These are phyloP conservation scores for Herminia tarsipennalis DNA, from an alignment of 2,888 invertebrate genomes.

Conservation along the genomic window DNA sequence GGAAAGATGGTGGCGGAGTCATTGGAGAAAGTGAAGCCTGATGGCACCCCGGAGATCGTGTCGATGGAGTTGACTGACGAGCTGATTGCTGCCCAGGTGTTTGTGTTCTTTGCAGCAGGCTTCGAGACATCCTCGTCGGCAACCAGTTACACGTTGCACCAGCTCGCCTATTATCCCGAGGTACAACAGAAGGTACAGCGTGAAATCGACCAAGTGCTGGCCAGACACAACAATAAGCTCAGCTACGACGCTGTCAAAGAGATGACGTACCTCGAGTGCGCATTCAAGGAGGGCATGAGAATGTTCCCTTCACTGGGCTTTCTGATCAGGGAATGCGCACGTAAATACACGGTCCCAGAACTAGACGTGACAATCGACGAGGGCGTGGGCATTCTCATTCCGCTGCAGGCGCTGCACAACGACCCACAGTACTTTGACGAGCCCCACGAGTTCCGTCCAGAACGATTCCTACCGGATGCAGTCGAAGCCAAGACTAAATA, in stretches of 20 bases:
- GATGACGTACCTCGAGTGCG: conserved; percentile 62
- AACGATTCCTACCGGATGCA: conserved; percentile 57
- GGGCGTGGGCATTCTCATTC: conserved; percentile 53
- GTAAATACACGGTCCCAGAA: conserved; percentile 59
- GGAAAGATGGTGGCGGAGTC: conserved; percentile 59
- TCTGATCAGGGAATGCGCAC: conserved; percentile 53
- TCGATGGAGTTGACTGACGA: conserved; percentile 54
- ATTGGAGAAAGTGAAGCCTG: conserved; percentile 50
- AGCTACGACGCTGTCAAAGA: conserved; percentile 63
- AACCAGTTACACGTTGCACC: conserved; percentile 64
- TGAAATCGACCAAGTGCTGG: conserved; percentile 57
- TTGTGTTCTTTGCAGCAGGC: conserved; percentile 65
- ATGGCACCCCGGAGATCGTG: conserved; percentile 51
- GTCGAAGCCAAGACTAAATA: conserved; percentile 48
- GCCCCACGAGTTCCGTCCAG: conserved; percentile 61
- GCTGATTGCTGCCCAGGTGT: conserved; percentile 62
- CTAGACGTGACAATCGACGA: conserved; percentile 55
- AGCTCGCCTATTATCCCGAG: conserved; percentile 58
- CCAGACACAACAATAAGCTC: conserved; percentile 50
- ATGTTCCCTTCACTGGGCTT: conserved; percentile 69
- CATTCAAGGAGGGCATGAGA: conserved; percentile 62
- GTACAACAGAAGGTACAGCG: conserved; percentile 57
- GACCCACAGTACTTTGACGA: conserved; percentile 62
- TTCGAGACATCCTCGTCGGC: conserved; percentile 69
- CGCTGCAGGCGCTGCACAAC: conserved; percentile 54